These are phyloP conservation scores for Scaptomyza flava DNA, from an alignment of 2,888 invertebrate genomes.

Conservation along the genomic window DNA sequence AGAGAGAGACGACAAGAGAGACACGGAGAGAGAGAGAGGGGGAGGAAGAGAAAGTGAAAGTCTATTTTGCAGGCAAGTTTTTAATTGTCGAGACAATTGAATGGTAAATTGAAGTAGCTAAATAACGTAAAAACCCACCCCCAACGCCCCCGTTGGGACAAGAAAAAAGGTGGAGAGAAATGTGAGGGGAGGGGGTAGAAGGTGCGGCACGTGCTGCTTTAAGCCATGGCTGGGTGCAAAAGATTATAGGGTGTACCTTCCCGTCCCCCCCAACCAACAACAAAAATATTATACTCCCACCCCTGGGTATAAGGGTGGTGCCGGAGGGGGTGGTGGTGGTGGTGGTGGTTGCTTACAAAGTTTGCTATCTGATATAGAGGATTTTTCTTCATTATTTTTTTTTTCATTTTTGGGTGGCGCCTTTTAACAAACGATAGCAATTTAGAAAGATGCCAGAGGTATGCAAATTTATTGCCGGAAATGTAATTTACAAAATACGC, in stretches of 20 bases:
- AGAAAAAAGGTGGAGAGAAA: not conserved
- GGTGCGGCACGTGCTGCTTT: constrained; percentile 43
- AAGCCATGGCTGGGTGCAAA: constrained; percentile 28
- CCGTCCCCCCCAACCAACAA: not conserved
- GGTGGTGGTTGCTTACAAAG: constrained; percentile 27
- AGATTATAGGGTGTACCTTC: constrained; percentile 56
- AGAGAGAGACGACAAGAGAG: constrained; percentile 52
- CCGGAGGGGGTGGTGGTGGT: constrained; percentile 7
- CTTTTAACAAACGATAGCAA: constrained; percentile 82
- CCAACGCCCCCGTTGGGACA: not conserved
- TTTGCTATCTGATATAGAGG: constrained; percentile 28
- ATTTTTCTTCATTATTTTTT: not conserved
- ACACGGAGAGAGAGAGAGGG: constrained; percentile 23
- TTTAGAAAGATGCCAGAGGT: constrained; percentile 83
- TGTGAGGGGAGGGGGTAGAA: constrained; percentile 11
- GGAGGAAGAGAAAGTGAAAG: constrained; percentile 70
- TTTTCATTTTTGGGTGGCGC: constrained; percentile 53
- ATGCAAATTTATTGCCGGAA: constrained; percentile 85
- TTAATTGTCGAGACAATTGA: constrained; percentile 72
- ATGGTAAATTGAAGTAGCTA: constrained; percentile 46
- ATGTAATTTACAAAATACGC: constrained; percentile 84
- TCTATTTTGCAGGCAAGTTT: constrained; percentile 61
- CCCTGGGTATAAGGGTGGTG: constrained; percentile 16
- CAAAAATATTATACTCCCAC: constrained; percentile 2
- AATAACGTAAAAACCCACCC: constrained; percentile 2